A percentile compares a stretch with the other conserved stretches of the same genome.
These are phyloP conservation scores for Scartelaos histophorus DNA, from an alignment of 2,113 vertebrate species.

Conservation along the genomic window DNA sequence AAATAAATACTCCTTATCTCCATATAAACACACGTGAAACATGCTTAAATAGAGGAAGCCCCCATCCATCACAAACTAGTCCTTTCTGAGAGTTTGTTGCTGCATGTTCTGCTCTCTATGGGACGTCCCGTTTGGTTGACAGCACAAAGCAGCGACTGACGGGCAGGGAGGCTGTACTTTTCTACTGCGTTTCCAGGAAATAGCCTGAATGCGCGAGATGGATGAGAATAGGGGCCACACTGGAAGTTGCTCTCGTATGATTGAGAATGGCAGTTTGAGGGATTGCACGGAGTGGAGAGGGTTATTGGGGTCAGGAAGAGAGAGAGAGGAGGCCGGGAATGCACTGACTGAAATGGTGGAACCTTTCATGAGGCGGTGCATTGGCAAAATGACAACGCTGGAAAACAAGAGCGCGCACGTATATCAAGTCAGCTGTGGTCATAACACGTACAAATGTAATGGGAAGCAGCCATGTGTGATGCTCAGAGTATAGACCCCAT, in stretches of 20 bases:
- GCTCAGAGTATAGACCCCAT: neutral
- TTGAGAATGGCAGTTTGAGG: neutral
- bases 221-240: neutral
- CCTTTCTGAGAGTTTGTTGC: conserved; percentile 16
- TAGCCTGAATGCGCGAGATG: neutral
- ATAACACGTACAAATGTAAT: neutral
- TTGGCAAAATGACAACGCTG: neutral
- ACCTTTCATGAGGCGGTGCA: neutral
- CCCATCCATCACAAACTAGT: conserved; percentile 33
- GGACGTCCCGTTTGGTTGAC: conserved; percentile 19
- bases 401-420: neutral
- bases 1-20: conserved; percentile 29
- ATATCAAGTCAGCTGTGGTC: neutral
- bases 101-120: conserved; percentile 7
- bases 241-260: neutral
- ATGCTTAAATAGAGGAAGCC: conserved; percentile 23
- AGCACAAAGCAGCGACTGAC: conserved; percentile 12
- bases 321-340: neutral
- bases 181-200: conserved; percentile 13
- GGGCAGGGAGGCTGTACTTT: neutral
- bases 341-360: neutral
- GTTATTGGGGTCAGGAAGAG: neutral
- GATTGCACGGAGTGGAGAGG: conserved; percentile 6
- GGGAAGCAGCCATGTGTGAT: neutral
- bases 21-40: conserved; percentile 1